Evolutionary conservation across 2,113 vertebrate species (phyloP).

Genomic region (Phalacrocorax carbo): DNA sequence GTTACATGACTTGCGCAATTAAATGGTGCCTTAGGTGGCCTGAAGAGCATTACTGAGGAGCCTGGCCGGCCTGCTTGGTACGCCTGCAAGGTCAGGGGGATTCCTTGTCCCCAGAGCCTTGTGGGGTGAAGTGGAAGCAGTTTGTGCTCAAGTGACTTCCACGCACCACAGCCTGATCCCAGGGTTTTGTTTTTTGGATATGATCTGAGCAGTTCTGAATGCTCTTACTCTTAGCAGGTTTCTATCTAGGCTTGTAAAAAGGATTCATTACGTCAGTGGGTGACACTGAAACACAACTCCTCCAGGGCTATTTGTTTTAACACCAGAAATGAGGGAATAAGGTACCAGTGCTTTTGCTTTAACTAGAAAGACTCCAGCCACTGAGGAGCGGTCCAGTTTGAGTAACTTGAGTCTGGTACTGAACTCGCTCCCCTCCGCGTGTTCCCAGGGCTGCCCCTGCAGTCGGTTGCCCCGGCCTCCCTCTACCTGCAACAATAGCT

Average conservation of each 20-base stretch:
- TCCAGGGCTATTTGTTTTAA: constrained; percentile 37
- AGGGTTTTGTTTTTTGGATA: background rate
- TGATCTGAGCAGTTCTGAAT: constrained; percentile 17
- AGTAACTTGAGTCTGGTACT: constrained; percentile 28
- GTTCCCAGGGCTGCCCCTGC: constrained; percentile 46
- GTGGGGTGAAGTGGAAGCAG: background rate
- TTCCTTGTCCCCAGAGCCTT: background rate
- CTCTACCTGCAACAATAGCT: constrained; percentile 77
- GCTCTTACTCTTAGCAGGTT: constrained; percentile 19
- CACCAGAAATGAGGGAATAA: constrained; percentile 41
- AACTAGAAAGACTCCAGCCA: constrained; percentile 6
- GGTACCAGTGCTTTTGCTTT: constrained; percentile 12
- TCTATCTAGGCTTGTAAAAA: constrained; percentile 27
- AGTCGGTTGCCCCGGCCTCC: constrained; percentile 28
- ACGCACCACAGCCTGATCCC: background rate
- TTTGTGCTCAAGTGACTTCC: background rate
- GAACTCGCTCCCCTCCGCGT: background rate
- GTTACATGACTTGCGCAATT: background rate
- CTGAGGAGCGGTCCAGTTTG: background rate
- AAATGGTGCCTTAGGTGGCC: background rate
- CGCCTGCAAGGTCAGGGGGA: background rate
- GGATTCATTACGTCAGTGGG: constrained; percentile 16
- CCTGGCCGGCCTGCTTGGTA: background rate
- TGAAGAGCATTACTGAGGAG: background rate
- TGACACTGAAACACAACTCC: constrained; percentile 55